A percentile compares a stretch with the other conserved stretches of the same genome.
phyloP scores from a whole-genome alignment of 2,888 invertebrate genomes.

The Venusia cambrica region DNA sequence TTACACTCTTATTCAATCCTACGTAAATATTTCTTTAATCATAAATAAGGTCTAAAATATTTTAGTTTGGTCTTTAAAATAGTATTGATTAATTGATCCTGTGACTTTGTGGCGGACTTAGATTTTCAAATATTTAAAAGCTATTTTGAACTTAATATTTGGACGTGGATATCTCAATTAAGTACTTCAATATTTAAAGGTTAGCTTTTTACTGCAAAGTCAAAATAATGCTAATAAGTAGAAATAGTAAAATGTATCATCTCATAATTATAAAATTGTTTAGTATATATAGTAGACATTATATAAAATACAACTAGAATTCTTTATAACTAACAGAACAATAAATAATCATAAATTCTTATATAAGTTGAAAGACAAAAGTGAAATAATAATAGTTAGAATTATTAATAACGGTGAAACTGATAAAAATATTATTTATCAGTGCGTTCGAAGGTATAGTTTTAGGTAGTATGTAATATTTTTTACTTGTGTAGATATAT shows the following conservation, averaged over 20 bases:
- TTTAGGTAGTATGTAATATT: conserved; percentile 3
- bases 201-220: too few relatives aligned
- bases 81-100: conserved; percentile 9
- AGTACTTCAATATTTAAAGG: too few relatives aligned
- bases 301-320: conserved; percentile 11
- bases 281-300: conserved; percentile 4
- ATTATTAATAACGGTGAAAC: conserved; percentile 12
- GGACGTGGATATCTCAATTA: too few relatives aligned
- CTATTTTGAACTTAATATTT: conserved; percentile 1
- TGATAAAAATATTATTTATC: conserved; percentile 24
- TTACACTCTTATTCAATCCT: background rate
- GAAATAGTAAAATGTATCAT: background rate
- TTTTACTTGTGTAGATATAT: conserved; percentile 5
- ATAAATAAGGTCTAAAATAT: conserved; percentile 48
- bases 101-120: conserved; percentile 17
- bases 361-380: conserved; percentile 71
- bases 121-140: conserved; percentile 5
- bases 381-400: conserved; percentile 68
- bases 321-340: conserved; percentile 7
- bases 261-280: conserved; percentile 11
- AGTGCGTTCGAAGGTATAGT: conserved; percentile 6
- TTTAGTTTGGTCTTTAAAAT: conserved; percentile 16
- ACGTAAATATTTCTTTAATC: conserved; percentile 14
- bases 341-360: conserved; percentile 33
- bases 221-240: conserved; percentile 3